Percentiles rank a stretch among this genome's conserved stretches.
Evolutionary conservation across 2,797 vertebrate species (phyloP).

Genomic region (Loriculus beryllinus): DNA sequence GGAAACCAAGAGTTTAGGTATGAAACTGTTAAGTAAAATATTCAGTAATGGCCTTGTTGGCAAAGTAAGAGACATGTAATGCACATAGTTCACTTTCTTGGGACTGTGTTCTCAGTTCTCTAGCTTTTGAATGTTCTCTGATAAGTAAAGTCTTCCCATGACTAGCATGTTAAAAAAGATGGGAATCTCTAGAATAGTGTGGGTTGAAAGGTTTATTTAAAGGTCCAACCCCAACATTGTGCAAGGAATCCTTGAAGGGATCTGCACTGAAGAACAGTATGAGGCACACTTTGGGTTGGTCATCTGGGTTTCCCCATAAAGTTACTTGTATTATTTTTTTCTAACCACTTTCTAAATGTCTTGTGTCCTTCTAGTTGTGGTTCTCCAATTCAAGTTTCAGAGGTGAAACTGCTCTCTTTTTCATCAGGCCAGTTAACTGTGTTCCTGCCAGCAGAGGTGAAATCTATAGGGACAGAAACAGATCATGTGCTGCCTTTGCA

Average conservation of each 20-base stretch:
- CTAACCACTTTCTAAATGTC: conserved; percentile 30
- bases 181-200: background rate
- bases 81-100: background rate
- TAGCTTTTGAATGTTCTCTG: background rate
- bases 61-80: background rate
- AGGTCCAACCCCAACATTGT: background rate
- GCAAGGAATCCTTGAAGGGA: background rate
- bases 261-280: background rate
- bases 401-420: conserved; percentile 80
- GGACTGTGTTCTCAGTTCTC: background rate
- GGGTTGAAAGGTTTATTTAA: background rate
- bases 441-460: conserved; percentile 90
- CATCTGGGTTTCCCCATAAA: background rate
- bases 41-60: background rate
- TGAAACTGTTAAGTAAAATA: background rate
- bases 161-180: background rate
- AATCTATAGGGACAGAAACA: conserved; percentile 83
- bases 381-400: conserved; percentile 77
- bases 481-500: conserved; percentile 90
- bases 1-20: background rate
- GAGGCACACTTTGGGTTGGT: background rate
- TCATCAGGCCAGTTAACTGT: conserved; percentile 80
- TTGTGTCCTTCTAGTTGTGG: conserved; percentile 85
- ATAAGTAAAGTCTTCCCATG: background rate
- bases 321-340: background rate